Evolutionary conservation across 2,888 invertebrate species (phyloP).

Genomic region (Cacoxenus indagator): DNA sequence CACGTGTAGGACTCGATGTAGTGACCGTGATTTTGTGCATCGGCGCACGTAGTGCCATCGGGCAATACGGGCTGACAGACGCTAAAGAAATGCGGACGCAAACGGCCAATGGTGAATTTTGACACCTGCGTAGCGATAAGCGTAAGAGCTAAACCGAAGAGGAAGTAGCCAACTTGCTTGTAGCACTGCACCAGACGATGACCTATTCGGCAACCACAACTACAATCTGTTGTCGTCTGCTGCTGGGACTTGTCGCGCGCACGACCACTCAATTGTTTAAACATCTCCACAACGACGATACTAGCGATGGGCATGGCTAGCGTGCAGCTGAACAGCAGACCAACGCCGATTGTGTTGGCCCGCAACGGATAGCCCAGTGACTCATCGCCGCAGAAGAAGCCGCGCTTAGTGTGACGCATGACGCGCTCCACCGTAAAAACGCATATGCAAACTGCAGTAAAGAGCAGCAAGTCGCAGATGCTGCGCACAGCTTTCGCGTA

Average conservation of each 20-base stretch:
- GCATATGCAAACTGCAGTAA: constrained; percentile 52
- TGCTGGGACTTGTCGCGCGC: constrained; percentile 23
- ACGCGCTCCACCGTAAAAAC: constrained; percentile 49
- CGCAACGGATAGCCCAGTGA: constrained; percentile 57
- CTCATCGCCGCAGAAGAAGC: constrained; percentile 66
- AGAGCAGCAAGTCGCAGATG: constrained; percentile 59
- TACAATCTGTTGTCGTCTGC: constrained; percentile 3
- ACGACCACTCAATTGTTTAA: constrained; percentile 46
- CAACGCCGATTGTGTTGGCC: constrained; percentile 46
- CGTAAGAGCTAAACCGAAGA: constrained; percentile 58
- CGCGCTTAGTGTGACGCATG: constrained; percentile 55
- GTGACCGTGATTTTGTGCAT: constrained; percentile 74
- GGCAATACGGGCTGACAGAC: constrained; percentile 84
- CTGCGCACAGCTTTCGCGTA: constrained; percentile 54
- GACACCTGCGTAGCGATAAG: constrained; percentile 54
- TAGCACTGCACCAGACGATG: constrained; percentile 56
- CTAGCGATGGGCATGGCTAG: constrained; percentile 52
- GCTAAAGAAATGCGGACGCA: constrained; percentile 61
- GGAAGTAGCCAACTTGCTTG: constrained; percentile 57
- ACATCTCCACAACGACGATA: constrained; percentile 60
- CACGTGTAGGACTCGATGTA: constrained; percentile 84
- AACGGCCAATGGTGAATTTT: constrained; percentile 55
- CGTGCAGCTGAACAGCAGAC: constrained; percentile 40
- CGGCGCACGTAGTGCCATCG: constrained; percentile 73
- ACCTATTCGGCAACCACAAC: constrained; percentile 37